Conservation (phyloP, 2,888 invertebrate genomes). For the Rhaphigaster nebulosa region DNA sequence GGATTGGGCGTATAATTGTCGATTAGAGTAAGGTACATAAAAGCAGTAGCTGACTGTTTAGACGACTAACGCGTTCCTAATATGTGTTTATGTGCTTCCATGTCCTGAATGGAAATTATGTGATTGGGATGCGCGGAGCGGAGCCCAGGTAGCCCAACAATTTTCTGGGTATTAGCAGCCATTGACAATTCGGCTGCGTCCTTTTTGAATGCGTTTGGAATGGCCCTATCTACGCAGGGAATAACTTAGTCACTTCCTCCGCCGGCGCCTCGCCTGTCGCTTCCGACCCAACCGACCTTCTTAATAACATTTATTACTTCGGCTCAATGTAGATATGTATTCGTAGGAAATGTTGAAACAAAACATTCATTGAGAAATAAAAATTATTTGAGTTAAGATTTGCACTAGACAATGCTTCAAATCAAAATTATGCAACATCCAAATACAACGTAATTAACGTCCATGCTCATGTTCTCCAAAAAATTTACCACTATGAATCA, state of each 20-base stretch:
- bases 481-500: too few species aligned
- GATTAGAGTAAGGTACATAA: neutral
- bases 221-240: constrained; percentile 39
- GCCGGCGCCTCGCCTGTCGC: neutral
- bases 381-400: too few species aligned
- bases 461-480: too few species aligned
- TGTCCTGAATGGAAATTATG: constrained; percentile 14
- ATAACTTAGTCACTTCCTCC: constrained; percentile 10
- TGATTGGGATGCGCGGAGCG: neutral
- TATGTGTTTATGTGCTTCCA: constrained; percentile 25
- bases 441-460: too few species aligned
- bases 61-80: constrained; percentile 16
- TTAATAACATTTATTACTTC: neutral
- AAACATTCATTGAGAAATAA: too few species aligned
- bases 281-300: neutral
- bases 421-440: too few species aligned
- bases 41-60: constrained; percentile 18
- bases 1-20: neutral
- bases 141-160: constrained; percentile 50
- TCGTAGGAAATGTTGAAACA: neutral
- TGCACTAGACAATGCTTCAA: too few species aligned
- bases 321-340: neutral
- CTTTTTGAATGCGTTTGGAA: constrained; percentile 49
- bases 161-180: constrained; percentile 57
- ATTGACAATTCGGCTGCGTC: constrained; percentile 50